These are phyloP conservation scores for Lithophane ornitopus DNA, from an alignment of 2,888 invertebrate genomes.

Conservation along the genomic window DNA sequence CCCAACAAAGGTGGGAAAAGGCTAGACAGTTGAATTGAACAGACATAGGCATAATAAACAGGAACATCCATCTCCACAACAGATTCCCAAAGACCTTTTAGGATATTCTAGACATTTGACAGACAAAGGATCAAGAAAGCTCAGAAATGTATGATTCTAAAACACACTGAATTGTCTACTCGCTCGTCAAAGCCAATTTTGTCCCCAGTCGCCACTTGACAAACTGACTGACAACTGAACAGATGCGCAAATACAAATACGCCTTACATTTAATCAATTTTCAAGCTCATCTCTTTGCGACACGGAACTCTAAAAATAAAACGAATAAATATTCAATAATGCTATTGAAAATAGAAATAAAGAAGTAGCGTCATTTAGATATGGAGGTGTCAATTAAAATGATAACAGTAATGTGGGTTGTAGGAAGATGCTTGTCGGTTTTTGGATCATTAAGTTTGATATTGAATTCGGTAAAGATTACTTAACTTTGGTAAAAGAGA, in stretches of 20 bases:
- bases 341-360: conserved; percentile 41
- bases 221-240: conserved; percentile 14
- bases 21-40: too few species aligned
- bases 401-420: conserved; percentile 61
- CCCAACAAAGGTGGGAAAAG: too few species aligned
- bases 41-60: too few species aligned
- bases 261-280: background rate
- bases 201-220: background rate
- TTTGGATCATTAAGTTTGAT: conserved; percentile 40
- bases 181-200: background rate
- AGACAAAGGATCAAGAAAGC: background rate
- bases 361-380: conserved; percentile 54
- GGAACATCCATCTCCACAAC: background rate
- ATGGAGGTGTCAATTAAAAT: conserved; percentile 64
- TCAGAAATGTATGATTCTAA: background rate
- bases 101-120: too few species aligned
- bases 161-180: background rate
- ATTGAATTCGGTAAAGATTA: conserved; percentile 1
- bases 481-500: background rate
- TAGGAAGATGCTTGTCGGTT: conserved; percentile 16
- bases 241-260: conserved; percentile 43
- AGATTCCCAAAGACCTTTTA: background rate
- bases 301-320: conserved; percentile 45
- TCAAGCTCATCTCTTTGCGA: background rate
- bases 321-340: conserved; percentile 52